phyloP scores from a whole-genome alignment of 2,113 vertebrate species.

The Camelus bactrianus region DNA sequence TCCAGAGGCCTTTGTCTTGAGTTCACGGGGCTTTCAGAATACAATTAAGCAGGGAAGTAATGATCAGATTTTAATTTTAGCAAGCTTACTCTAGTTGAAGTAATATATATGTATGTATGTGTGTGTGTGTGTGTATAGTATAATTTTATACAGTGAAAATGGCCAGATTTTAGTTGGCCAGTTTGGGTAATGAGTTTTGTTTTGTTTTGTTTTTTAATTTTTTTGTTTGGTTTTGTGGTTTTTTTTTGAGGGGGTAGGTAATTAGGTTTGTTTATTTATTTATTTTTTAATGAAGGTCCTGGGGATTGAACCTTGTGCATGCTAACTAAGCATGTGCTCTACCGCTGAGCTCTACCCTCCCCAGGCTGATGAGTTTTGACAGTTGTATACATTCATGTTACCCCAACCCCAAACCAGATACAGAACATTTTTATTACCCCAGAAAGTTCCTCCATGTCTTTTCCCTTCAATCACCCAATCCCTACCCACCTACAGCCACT shows the following conservation, averaged over 20 bases:
- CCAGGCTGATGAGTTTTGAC: background rate
- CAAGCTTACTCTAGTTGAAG: background rate
- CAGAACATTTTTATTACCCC: background rate
- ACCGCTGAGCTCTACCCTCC: too few relatives aligned
- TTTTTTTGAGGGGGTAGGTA: too few relatives aligned
- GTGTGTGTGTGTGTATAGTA: background rate
- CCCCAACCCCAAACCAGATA: background rate
- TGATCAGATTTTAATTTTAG: conserved; percentile 27
- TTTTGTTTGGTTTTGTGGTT: too few relatives aligned
- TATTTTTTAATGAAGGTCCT: too few relatives aligned
- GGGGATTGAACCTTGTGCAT: too few relatives aligned
- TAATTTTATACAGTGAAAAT: background rate
- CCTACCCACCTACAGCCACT: background rate
- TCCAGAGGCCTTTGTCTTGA: background rate
- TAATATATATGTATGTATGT: background rate
- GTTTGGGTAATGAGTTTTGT: background rate
- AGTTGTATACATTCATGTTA: background rate
- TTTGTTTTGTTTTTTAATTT: background rate
- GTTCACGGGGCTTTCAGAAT: background rate
- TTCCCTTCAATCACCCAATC: background rate
- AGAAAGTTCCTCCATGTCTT: background rate
- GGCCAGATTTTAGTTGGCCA: background rate
- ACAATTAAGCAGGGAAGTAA: background rate
- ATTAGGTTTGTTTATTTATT: too few relatives aligned
- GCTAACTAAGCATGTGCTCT: too few relatives aligned